Base-by-base conservation (phyloP, 2,113 vertebrate species). In the Boulengeromyrus knoepffleri region DNA sequence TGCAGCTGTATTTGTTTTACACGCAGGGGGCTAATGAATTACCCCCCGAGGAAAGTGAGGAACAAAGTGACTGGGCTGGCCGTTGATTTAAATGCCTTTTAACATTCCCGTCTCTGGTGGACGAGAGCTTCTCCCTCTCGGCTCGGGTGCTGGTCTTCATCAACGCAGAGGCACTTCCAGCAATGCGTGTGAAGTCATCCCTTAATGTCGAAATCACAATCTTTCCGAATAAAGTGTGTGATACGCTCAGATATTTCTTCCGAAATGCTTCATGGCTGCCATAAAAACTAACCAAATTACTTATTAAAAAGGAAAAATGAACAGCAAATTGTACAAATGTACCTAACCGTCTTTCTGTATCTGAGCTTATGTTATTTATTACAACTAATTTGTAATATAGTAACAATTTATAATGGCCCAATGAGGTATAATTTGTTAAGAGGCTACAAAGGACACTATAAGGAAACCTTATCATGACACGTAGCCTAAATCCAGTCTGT, bases 1-100 rank as follows among this genome's bases (percentile, higher is more conserved):
- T 62, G 74, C 90, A 90, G 90, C 90, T 90, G 90, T 90, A 90
- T 90, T 90, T 90, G 87, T 90, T 88, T 90, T 90, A 90, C 49
- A 84, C 74, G 19, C 87, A 62, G 39, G 77, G 87, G 77, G 50
- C 74, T 80, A 90, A 90, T 90, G 87, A 90, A 58, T 90, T 77
- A 88, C 56, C 90, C 50, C 87, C 52, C 5, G 74, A 52, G 74
- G 87, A 62, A 88, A 90, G 66, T 77, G 87, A 83, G 87, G 90
- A 90, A 88, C 90, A 90, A 88, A 90, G 90, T 84, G 90, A 90
- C 49, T 56, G 74, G 87, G 77, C 74, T 62, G 52, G 62, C 49
- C 90, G 15, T 88, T 90, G 90, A 90, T 90, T 90, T 90, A 90
- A 89, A 88, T 85, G 87, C 66, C 90, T 90, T 88, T 90, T 90